phyloP scores from a whole-genome alignment of 2,888 invertebrate species.

The Micropterix aruncella region DNA sequence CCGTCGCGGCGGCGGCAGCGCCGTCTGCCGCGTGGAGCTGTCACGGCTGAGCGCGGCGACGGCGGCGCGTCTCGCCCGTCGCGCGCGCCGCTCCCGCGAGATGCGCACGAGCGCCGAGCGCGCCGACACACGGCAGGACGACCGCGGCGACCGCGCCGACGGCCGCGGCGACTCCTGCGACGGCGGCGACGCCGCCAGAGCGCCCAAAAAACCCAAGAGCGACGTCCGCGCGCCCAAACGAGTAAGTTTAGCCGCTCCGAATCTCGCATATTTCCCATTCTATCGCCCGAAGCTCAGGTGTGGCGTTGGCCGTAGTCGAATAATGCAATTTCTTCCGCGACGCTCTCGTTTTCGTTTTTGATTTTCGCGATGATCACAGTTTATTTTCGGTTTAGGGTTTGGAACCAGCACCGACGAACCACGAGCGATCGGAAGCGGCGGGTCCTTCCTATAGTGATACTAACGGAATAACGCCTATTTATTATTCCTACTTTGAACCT shows the following conservation, averaged over 20 bases:
- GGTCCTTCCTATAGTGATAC: constrained; percentile 11
- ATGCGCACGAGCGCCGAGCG: constrained; percentile 9
- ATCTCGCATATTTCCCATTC: not conserved
- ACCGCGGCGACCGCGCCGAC: constrained; percentile 5
- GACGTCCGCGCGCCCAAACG: constrained; percentile 4
- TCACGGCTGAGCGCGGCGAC: constrained; percentile 16
- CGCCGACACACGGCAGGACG: not conserved
- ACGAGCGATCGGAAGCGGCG: constrained; percentile 43
- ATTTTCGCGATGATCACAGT: too few species aligned
- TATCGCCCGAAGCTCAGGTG: not conserved
- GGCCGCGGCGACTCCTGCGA: constrained; percentile 9
- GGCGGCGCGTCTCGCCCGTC: not conserved
- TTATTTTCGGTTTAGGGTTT: too few species aligned
- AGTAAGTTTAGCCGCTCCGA: constrained; percentile 3
- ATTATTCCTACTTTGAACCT: constrained; percentile 59
- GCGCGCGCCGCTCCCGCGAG: constrained; percentile 15
- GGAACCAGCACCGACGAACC: constrained; percentile 47
- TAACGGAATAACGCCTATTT: constrained; percentile 32
- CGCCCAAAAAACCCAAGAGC: constrained; percentile 1
- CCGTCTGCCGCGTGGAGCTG: constrained; percentile 18
- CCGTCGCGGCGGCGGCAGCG: not conserved
- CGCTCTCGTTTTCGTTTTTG: too few species aligned
- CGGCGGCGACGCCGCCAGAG: constrained; percentile 5
- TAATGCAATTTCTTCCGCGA: too few species aligned
- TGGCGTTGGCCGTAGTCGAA: not conserved